phyloP scores from a whole-genome alignment of 2,113 vertebrate species.

The Mirza zaza region DNA sequence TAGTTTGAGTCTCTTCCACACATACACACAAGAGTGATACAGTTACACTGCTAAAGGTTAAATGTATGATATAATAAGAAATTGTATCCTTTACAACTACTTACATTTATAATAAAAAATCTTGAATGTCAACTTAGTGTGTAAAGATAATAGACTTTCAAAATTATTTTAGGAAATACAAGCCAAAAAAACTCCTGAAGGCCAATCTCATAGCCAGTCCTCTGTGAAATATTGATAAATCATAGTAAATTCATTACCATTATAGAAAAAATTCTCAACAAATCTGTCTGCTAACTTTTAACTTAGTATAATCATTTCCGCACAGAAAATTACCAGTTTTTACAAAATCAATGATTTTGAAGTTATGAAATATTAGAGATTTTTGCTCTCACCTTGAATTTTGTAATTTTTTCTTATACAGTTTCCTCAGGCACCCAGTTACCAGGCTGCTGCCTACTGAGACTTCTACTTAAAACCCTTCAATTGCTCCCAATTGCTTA shows the following conservation, averaged over 20 bases:
- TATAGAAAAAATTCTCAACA: neutral
- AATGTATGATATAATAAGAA: neutral
- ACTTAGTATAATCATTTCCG: neutral
- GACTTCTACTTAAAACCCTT: neutral
- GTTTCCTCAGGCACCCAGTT: neutral
- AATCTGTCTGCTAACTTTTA: neutral
- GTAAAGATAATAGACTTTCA: neutral
- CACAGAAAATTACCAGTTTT: neutral
- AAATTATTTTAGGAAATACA: neutral
- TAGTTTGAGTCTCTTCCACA: neutral
- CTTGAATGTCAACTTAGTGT: neutral
- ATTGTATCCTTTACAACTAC: neutral
- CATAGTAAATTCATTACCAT: neutral
- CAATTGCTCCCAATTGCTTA: no score
- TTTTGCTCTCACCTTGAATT: neutral
- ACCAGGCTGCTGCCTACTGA: neutral
- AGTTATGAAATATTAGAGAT: neutral
- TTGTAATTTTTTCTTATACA: neutral
- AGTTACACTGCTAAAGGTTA: neutral
- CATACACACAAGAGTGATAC: neutral
- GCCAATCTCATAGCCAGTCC: neutral
- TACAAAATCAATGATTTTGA: neutral
- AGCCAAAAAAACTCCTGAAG: neutral
- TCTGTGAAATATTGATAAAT: neutral
- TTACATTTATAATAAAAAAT: slow-evolving; percentile 3